These are phyloP conservation scores for Bradysia coprophila DNA, from an alignment of 1,140 invertebrate genomes.

Conservation along the genomic window DNA sequence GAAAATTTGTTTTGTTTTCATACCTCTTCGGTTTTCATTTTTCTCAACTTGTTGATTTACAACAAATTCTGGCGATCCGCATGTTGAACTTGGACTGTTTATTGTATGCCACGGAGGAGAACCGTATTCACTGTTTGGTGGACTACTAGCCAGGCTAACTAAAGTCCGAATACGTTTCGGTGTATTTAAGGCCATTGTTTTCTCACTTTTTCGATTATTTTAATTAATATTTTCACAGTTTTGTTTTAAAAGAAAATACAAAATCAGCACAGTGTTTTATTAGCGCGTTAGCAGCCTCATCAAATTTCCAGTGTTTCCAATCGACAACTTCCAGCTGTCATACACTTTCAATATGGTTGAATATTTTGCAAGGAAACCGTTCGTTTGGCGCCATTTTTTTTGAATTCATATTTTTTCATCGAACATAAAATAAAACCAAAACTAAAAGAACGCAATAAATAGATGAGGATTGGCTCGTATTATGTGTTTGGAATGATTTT, in stretches of 20 bases:
- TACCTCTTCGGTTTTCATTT: too few relatives aligned
- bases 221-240: too few relatives aligned
- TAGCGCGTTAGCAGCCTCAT: too few relatives aligned
- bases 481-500: neutral
- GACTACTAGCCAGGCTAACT: neutral
- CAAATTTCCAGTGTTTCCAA: too few relatives aligned
- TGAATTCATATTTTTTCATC: neutral
- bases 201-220: neutral
- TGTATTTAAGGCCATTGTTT: conserved; percentile 1
- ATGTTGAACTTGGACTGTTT: neutral
- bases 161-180: neutral
- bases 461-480: neutral
- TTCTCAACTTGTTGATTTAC: too few relatives aligned
- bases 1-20: too few relatives aligned
- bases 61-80: conserved; percentile 1
- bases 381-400: neutral
- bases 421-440: too few relatives aligned
- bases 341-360: too few relatives aligned
- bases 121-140: neutral
- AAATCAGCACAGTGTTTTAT: too few relatives aligned
- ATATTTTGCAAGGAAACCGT: neutral
- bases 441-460: too few relatives aligned
- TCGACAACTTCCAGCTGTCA: too few relatives aligned
- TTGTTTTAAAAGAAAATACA: too few relatives aligned
- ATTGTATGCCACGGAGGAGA: neutral